Base-by-base conservation (phyloP, 2,888 invertebrate genomes). In the Lottia scabra region DNA sequence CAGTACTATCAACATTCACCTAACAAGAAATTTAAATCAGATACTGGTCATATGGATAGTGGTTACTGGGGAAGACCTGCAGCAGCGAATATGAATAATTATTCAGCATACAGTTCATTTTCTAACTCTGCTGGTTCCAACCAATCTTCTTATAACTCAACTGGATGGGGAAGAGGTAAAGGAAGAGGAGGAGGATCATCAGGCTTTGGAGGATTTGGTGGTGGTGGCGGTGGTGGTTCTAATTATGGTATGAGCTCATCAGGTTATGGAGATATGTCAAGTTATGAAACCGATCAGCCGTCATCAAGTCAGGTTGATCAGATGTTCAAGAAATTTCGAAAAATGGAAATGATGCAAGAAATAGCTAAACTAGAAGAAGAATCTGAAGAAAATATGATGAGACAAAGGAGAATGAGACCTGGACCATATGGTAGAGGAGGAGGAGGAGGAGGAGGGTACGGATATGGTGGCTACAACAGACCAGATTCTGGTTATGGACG, bases 281-380 rank as follows among this genome's bases (percentile, higher is more conserved):
- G 56, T 23, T 56, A 56, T 23, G 56, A 23, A 56, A 19, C 8
- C 4, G 12, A 19, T 12, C 19, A 56, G 19, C 19, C 19, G 23
- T 56, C 23, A 23, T 19, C 19, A 23, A 56, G n/a, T 13, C 19
- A 68, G 56, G 26, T 48, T 46, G 26, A 48, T n/a, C 15, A 56
- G 15, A 27, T 27, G 68, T 30, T 27, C 48, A 56, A 68, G 23
- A 27, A 68, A 48, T 16, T 43, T 27, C 27, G 38, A 10, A 56
- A 56, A 48, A 27, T 48, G 68, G 27, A 68, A 48, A 56, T 48
- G 48, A 23, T 43, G 68, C 23, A 68, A 48, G 16, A 68, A 27
- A 26, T 26, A 48, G 27, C 30, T 5, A 23, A 68, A 48, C 27
- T 27, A 30, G 30, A 68, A 27, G 19, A 46, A 19, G 30, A 68